Evolutionary conservation across 2,797 vertebrate genomes (phyloP).

Genomic region (Acanthurus lineatus): DNA sequence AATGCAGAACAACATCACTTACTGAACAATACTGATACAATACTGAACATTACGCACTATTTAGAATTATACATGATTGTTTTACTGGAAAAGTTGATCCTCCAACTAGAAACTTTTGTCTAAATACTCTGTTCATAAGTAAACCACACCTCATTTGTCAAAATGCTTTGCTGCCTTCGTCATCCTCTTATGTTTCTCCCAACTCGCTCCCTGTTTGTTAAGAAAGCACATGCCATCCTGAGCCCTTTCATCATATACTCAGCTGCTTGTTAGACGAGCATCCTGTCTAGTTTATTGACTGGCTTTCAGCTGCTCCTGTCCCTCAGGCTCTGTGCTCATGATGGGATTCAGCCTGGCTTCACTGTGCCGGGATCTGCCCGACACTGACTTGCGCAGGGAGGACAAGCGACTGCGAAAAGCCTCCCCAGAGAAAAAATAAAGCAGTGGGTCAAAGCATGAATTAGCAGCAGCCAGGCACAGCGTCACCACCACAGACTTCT

Average conservation of each 20-base stretch:
- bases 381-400: slow-evolving; percentile 83
- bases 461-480: slow-evolving; percentile 93
- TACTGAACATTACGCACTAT: slow-evolving; percentile 4
- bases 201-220: not conserved
- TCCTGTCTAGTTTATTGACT: not conserved
- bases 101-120: slow-evolving; percentile 3
- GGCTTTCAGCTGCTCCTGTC: slow-evolving; percentile 15
- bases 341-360: not conserved
- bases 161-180: not conserved
- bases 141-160: not conserved
- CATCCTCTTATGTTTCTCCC: not conserved
- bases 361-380: not conserved
- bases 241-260: not conserved
- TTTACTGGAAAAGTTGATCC: slow-evolving; percentile 12
- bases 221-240: not conserved
- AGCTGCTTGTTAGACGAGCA: slow-evolving; percentile 2
- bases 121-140: slow-evolving; percentile 2
- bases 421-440: slow-evolving; percentile 96
- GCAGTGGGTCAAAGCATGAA: slow-evolving; percentile 94
- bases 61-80: slow-evolving; percentile 31
- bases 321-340: not conserved
- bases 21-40: too few species aligned
- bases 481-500: slow-evolving; percentile 94
- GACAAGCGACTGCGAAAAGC: slow-evolving; percentile 90
- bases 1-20: slow-evolving; percentile 1